Conservation (phyloP, 2,113 vertebrate genomes). For the Hippocampus abdominalis region DNA sequence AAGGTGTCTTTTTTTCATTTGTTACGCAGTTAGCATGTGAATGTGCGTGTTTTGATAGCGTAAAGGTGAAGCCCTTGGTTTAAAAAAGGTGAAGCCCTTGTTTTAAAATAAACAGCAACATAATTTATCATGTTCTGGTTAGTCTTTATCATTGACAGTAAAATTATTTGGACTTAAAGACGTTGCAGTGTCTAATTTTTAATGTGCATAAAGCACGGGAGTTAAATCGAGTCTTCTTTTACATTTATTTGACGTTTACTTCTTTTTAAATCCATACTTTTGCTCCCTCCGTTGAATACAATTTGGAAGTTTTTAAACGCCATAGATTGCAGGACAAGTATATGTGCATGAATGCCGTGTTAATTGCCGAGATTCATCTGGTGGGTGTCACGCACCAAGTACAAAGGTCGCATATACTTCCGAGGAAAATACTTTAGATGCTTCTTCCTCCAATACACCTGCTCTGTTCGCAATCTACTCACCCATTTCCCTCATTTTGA, state of each 20-base stretch:
- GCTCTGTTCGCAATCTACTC: slow-evolving; percentile 34
- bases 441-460: neutral
- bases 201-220: too few species aligned
- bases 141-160: neutral
- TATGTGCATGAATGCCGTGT: neutral
- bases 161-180: too few species aligned
- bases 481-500: slow-evolving; percentile 69
- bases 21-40: neutral
- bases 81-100: neutral
- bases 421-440: neutral
- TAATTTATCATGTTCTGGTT: neutral
- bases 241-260: too few species aligned
- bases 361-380: neutral
- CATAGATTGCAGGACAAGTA: neutral
- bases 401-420: slow-evolving; percentile 38
- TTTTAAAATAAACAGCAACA: too few species aligned
- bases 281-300: neutral
- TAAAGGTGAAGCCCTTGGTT: neutral
- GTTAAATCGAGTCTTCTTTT: too few species aligned
- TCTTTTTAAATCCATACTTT: neutral
- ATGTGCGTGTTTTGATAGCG: neutral
- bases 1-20: neutral
- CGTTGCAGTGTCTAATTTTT: too few species aligned
- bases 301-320: neutral
- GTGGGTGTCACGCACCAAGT: slow-evolving; percentile 9